Conservation (phyloP, 2,113 vertebrate species). For the Pollachius pollachius region DNA sequence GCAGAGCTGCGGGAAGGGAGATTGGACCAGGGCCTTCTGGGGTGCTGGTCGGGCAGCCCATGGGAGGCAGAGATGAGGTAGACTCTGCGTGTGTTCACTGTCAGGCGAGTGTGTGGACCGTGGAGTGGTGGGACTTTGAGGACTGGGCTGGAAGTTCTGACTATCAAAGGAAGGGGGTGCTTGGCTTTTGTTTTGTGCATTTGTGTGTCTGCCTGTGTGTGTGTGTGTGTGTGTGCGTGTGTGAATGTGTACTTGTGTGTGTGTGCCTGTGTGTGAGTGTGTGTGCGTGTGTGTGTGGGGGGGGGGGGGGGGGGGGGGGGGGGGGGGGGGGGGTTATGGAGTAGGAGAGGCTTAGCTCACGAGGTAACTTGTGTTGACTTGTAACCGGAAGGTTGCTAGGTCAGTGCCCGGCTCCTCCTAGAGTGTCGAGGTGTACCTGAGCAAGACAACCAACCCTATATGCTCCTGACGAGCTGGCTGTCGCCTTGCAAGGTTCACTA, state of each 20-base stretch:
- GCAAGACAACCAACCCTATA: too few relatives aligned
- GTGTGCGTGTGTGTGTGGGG: neutral
- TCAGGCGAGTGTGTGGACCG: neutral
- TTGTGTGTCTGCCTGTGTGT: neutral
- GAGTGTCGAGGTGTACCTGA: too few relatives aligned
- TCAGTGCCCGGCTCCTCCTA: too few relatives aligned
- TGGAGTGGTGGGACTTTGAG: slow-evolving; percentile 6
- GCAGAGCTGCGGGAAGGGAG: neutral
- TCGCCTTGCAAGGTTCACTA: too few relatives aligned
- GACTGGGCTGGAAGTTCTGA: slow-evolving; percentile 37
- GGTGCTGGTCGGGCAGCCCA: too few relatives aligned
- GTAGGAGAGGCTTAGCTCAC: slow-evolving; percentile 46
- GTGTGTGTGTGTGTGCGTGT: neutral
- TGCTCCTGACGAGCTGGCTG: too few relatives aligned
- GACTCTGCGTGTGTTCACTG: neutral
- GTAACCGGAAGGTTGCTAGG: too few relatives aligned
- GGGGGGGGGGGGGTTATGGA: slow-evolving; percentile 26
- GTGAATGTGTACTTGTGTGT: neutral
- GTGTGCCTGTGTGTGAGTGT: neutral
- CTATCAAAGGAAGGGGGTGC: neutral
- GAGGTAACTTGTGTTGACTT: neutral
- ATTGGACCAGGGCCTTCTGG: neutral
- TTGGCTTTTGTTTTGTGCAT: neutral
- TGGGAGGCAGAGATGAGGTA: neutral
- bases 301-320: slow-evolving; percentile 6